Evolutionary conservation across 1,140 invertebrate species (phyloP).

Genomic region (Drosophila pachea): DNA sequence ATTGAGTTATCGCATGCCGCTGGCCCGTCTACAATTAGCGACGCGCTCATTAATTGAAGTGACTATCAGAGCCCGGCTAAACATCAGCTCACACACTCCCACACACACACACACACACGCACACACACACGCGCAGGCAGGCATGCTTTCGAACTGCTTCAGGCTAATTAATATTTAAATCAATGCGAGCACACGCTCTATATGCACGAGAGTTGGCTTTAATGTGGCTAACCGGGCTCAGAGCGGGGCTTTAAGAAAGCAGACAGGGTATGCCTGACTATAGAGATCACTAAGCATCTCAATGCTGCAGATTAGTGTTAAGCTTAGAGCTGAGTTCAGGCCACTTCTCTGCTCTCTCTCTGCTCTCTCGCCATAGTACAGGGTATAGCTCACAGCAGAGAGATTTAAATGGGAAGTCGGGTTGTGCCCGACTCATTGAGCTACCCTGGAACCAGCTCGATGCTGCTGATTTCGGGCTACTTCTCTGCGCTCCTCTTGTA

Average conservation of each 20-base stretch:
- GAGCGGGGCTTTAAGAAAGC: background rate
- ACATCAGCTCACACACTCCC: background rate
- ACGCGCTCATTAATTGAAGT: slow-evolving; percentile 61
- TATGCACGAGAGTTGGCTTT: slow-evolving; percentile 8
- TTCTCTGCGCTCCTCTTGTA: no score
- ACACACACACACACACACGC: slow-evolving; percentile 2
- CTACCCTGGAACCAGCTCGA: no score
- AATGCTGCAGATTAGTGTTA: no score
- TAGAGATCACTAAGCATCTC: background rate
- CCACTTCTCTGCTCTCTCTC: no score
- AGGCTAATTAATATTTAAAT: slow-evolving; percentile 37
- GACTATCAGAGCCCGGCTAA: slow-evolving; percentile 32
- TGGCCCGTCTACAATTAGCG: slow-evolving; percentile 60
- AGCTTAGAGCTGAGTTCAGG: no score
- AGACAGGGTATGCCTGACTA: background rate
- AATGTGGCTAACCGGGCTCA: slow-evolving; percentile 13
- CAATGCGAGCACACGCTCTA: slow-evolving; percentile 6
- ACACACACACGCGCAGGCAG: slow-evolving; percentile 6
- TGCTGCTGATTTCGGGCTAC: no score
- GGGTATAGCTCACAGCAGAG: no score
- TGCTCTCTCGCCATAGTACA: no score
- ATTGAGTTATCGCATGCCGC: slow-evolving; percentile 69
- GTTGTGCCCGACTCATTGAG: no score
- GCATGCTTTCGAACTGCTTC: slow-evolving; percentile 6
- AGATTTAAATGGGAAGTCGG: no score